Evolutionary conservation across 2,888 invertebrate species (phyloP).

Genomic region (Pristionchus mayeri): DNA sequence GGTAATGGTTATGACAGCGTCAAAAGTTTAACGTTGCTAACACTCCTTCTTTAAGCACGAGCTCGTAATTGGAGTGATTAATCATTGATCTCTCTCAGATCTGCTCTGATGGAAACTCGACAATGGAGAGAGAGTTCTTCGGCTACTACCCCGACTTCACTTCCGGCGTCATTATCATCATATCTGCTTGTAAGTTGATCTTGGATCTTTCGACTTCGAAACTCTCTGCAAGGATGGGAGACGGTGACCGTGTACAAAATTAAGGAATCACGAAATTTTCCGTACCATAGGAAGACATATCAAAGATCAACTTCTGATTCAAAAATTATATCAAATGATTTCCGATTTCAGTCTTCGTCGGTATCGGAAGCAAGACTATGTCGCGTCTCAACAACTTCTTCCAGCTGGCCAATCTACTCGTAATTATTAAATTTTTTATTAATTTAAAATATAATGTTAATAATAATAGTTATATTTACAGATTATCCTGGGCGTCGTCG

Average conservation of each 20-base stretch:
- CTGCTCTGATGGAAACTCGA: neutral
- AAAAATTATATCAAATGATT: neutral
- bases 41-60: too few relatives aligned
- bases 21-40: too few relatives aligned
- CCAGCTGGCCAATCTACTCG: slow-evolving; percentile 45
- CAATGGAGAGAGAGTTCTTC: slow-evolving; percentile 1
- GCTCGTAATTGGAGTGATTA: too few relatives aligned
- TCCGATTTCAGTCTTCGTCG: slow-evolving; percentile 14
- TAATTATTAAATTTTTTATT: neutral
- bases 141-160: slow-evolving; percentile 35
- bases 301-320: too few relatives aligned
- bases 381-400: slow-evolving; percentile 36
- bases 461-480: neutral
- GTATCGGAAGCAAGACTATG: slow-evolving; percentile 41
- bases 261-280: too few relatives aligned
- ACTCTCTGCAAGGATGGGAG: too few relatives aligned
- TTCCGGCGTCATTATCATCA: neutral
- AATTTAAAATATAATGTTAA: neutral
- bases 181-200: neutral
- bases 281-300: too few relatives aligned
- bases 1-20: too few relatives aligned
- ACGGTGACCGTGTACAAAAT: too few relatives aligned
- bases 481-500: slow-evolving; percentile 51
- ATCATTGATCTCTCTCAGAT: neutral
- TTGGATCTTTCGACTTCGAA: too few relatives aligned